Conservation (phyloP, 2,888 invertebrate species). For the Sminthurinus aureus region DNA sequence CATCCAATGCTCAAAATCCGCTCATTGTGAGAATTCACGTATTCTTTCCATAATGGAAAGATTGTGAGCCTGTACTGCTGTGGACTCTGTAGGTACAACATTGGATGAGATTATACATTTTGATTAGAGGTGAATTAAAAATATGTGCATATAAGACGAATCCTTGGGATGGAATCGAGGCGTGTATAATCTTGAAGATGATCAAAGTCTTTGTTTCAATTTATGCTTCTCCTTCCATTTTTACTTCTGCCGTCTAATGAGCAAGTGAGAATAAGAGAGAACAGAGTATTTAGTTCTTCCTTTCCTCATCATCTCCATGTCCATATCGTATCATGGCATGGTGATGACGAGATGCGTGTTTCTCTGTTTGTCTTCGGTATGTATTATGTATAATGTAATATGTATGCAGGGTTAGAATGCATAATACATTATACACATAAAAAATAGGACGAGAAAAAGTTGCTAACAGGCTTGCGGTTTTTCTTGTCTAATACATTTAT, state of each 20-base stretch:
- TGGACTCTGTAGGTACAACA: too few relatives aligned
- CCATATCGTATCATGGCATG: not conserved
- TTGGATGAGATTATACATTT: too few relatives aligned
- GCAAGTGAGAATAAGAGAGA: not conserved
- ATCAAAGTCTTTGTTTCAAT: not conserved
- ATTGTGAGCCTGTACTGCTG: too few relatives aligned
- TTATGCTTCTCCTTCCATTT: not conserved
- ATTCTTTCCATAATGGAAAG: too few relatives aligned
- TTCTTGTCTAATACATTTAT: not conserved
- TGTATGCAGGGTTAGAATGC: too few relatives aligned
- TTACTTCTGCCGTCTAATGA: slow-evolving; percentile 11
- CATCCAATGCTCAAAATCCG: too few relatives aligned
- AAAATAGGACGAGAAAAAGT: not conserved
- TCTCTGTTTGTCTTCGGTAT: not conserved
- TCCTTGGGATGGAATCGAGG: not conserved
- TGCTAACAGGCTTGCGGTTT: not conserved
- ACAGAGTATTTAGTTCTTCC: not conserved
- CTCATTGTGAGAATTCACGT: too few relatives aligned
- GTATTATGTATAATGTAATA: too few relatives aligned
- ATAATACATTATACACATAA: too few relatives aligned
- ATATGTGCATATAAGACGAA: too few relatives aligned
- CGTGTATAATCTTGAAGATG: not conserved
- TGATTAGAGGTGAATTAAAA: too few relatives aligned
- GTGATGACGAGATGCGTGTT: too few relatives aligned
- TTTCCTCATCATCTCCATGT: not conserved